Percentiles rank a stretch among this genome's conserved stretches.
These are phyloP conservation scores for Eurystomus gularis DNA, from an alignment of 2,113 vertebrate genomes.

Conservation along the genomic window DNA sequence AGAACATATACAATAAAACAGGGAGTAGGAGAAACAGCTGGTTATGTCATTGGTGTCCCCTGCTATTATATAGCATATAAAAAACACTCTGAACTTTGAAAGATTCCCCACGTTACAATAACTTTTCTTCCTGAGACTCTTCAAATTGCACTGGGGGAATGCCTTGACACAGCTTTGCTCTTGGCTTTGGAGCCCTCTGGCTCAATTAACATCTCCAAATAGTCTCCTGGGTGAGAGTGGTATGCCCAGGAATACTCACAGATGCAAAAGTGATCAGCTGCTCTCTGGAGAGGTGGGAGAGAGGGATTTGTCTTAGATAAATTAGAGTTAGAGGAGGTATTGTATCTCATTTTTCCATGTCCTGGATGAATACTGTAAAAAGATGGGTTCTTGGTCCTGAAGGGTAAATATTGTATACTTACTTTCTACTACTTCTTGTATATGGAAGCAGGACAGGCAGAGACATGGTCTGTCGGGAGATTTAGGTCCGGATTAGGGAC, in stretches of 20 bases:
- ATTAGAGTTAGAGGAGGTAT: not conserved
- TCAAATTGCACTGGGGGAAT: not conserved
- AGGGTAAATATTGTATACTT: not conserved
- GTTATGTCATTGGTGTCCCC: not conserved
- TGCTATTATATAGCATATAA: not conserved
- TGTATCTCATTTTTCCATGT: not conserved
- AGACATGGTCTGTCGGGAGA: not conserved
- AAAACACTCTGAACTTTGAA: not conserved
- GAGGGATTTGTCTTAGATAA: not conserved
- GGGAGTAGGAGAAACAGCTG: not conserved
- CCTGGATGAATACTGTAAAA: not conserved
- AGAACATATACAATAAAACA: not conserved
- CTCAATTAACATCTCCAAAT: not conserved
- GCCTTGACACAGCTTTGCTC: not conserved
- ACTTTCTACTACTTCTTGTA: not conserved
- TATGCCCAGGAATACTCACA: not conserved
- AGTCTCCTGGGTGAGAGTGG: not conserved
- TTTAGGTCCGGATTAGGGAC: not conserved
- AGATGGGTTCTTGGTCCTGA: not conserved
- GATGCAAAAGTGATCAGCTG: not conserved
- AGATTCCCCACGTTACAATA: not conserved
- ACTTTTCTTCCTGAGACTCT: not conserved
- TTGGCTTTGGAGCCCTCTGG: not conserved
- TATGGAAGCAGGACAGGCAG: not conserved
- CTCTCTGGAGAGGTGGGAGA: not conserved